A percentile compares a stretch with the other conserved stretches of the same genome.
Evolutionary conservation across 2,797 vertebrate species (phyloP).

Genomic region (Rhabdomys pumilio): DNA sequence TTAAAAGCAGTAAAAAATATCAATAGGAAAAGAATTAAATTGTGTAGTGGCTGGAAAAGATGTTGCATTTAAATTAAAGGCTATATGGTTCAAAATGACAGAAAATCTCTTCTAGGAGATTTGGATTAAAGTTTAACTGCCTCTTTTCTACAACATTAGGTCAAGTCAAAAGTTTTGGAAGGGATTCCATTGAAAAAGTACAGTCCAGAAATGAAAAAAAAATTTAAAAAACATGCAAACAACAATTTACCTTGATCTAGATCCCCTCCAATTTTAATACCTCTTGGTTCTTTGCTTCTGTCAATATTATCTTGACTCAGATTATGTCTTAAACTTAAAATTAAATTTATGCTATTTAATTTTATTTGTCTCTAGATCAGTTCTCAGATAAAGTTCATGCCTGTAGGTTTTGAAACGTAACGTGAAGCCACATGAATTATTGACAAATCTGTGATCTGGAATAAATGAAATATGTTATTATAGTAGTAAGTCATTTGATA

Average conservation of each 20-base stretch:
- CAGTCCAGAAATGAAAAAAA: not conserved
- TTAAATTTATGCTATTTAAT: no score
- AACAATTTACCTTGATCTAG: not conserved
- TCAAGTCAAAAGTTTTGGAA: not conserved
- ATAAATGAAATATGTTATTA: slow-evolving; percentile 58
- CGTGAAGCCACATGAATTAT: slow-evolving; percentile 62
- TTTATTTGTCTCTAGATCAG: slow-evolving; percentile 50
- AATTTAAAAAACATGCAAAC: no score
- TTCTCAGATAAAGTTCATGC: slow-evolving; percentile 29
- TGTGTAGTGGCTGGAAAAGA: no score
- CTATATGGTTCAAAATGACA: no score
- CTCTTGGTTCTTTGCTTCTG: no score
- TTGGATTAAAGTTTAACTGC: no score
- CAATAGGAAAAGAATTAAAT: no score
- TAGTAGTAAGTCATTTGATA: slow-evolving; percentile 36
- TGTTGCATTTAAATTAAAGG: no score
- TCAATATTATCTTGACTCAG: no score
- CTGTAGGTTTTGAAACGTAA: slow-evolving; percentile 20
- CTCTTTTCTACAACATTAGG: not conserved
- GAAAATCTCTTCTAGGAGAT: no score
- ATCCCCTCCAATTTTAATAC: slow-evolving; percentile 40
- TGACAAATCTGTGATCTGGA: slow-evolving; percentile 52
- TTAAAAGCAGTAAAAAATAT: no score
- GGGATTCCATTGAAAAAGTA: slow-evolving; percentile 25
- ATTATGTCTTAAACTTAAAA: no score